Conservation (phyloP, 2,113 vertebrate species). For the Thalassarche chlororhynchos region DNA sequence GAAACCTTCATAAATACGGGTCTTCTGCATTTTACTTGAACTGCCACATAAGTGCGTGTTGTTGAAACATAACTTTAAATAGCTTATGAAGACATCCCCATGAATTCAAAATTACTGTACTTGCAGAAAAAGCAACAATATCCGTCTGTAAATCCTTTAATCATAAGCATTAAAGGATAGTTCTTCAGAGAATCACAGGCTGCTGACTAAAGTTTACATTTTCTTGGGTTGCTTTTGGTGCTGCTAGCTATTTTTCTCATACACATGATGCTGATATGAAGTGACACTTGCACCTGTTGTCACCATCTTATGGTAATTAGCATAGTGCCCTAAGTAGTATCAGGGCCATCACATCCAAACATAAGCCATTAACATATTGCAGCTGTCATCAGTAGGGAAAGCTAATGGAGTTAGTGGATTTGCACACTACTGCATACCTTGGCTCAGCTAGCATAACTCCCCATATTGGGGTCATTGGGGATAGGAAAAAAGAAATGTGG, state of each 20-base stretch:
- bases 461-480: slow-evolving; percentile 81
- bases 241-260: slow-evolving; percentile 75
- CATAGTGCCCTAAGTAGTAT: slow-evolving; percentile 82
- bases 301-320: slow-evolving; percentile 85
- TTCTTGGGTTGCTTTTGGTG: slow-evolving; percentile 74
- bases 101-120: slow-evolving; percentile 75
- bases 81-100: slow-evolving; percentile 70
- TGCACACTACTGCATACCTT: slow-evolving; percentile 77
- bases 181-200: slow-evolving; percentile 73
- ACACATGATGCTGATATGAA: slow-evolving; percentile 74
- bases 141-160: slow-evolving; percentile 70
- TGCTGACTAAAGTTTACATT: slow-evolving; percentile 81
- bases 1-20: slow-evolving; percentile 49
- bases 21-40: slow-evolving; percentile 64
- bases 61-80: slow-evolving; percentile 71
- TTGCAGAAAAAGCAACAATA: slow-evolving; percentile 69
- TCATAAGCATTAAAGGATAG: slow-evolving; percentile 72
- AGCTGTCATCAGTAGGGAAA: slow-evolving; percentile 82
- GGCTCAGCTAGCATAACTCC: slow-evolving; percentile 72
- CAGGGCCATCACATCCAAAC: slow-evolving; percentile 78
- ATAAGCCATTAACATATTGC: slow-evolving; percentile 87
- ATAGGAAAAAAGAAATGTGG: slow-evolving; percentile 75
- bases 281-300: slow-evolving; percentile 87
- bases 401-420: slow-evolving; percentile 75
- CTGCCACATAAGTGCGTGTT: slow-evolving; percentile 40